Base-by-base conservation (phyloP, 2,113 vertebrate species). In the Gobius niger region DNA sequence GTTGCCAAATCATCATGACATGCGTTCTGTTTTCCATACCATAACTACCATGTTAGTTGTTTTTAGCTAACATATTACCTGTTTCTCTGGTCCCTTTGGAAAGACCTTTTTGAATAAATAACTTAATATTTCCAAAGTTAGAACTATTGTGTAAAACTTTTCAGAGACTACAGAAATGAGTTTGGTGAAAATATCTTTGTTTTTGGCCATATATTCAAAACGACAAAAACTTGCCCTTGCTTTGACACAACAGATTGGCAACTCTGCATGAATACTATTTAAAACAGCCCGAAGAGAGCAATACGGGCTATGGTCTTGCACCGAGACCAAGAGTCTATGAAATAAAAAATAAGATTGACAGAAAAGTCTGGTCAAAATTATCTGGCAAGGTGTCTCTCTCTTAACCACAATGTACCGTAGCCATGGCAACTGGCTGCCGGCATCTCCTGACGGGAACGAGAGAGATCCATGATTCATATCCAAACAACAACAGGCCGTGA, bases 371-470 rank as follows among this genome's bases (percentile, higher is more conserved):
- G 75, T 85, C 68, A 75, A 77, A 74, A 76, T 67, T 67, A 70
- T 77, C 77, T 77, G 40, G 24, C 71, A 80, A 85, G 88, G 83
- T 85, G 82, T 75, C 77, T 83, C 44, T 85, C 47, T 84, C 60
- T 76, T 60, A 77, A 72, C 78, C 56, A 11, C 56, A 44, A 78
- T 72, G 69, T 67, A 67, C 64, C 67, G 87, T 90, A 85, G 72
- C 81, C 87, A 90, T 90, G 81, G 88, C 85, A 90, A 90, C 87
- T 86, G 81, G 80, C 71, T 77, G 63, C 72, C 78, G 72, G 75
- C 75, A 86, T 76, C 78, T 87, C 82, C 77, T 85, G 69, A 74
- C 82, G 75, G 82, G 73, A 81, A 79, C 70, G 64, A 72, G 82
- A 68, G 76, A 59, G 82, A 87, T 82, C 76, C 72, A 73, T 88